These are phyloP conservation scores for Apotomis capreana DNA, from an alignment of 2,888 invertebrate genomes.

Conservation along the genomic window DNA sequence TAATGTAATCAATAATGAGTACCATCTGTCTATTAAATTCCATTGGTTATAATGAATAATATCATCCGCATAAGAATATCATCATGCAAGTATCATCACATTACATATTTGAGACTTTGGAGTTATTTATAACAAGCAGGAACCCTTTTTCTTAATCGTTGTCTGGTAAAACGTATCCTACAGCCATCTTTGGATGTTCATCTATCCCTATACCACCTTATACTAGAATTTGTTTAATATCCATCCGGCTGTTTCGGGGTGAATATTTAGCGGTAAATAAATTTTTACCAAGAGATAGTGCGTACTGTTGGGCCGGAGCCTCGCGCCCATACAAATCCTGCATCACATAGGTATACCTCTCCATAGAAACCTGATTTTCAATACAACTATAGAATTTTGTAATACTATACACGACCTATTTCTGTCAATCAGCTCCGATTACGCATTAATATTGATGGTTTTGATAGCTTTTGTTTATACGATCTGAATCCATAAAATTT, in stretches of 20 bases:
- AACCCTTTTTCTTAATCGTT: too few species aligned
- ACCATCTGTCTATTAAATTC: neutral
- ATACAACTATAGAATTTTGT: too few species aligned
- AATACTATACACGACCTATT: constrained; percentile 44
- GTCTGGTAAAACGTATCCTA: too few species aligned
- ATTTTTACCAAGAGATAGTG: too few species aligned
- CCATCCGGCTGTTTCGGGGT: too few species aligned
- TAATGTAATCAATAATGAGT: constrained; percentile 2
- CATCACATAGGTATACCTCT: too few species aligned
- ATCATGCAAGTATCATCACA: neutral
- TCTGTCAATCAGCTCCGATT: constrained; percentile 53
- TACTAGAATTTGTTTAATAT: too few species aligned
- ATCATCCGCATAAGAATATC: neutral
- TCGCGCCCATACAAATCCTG: neutral
- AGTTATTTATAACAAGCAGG: neutral
- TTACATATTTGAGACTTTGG: neutral
- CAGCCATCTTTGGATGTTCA: too few species aligned
- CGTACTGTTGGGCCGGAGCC: neutral
- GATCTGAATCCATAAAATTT: constrained; percentile 22
- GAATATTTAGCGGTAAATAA: too few species aligned
- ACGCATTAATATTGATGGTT: constrained; percentile 49
- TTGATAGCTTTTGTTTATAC: constrained; percentile 36
- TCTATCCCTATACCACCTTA: too few species aligned
- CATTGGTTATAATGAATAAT: too few species aligned
- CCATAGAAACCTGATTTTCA: too few species aligned